phyloP scores from a whole-genome alignment of 2,113 vertebrate species.

The Vulpes vulpes region DNA sequence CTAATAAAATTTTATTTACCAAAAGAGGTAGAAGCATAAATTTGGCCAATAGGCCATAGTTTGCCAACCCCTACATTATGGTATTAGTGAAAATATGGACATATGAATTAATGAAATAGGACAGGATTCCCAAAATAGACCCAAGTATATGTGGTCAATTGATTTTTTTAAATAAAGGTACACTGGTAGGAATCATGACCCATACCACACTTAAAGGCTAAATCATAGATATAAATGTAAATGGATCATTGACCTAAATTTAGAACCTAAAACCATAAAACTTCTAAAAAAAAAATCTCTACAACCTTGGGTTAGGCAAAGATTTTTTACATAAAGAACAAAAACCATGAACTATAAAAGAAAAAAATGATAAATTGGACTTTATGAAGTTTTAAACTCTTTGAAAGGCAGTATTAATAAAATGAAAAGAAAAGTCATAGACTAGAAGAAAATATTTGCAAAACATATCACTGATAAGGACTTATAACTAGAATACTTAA shows the following conservation, averaged over 20 bases:
- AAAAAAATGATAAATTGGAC: neutral
- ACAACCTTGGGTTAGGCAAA: neutral
- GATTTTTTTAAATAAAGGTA: conserved; percentile 18
- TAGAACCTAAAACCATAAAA: conserved; percentile 26
- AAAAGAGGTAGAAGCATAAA: neutral
- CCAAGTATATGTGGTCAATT: neutral
- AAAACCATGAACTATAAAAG: conserved; percentile 2
- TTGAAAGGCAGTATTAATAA: conserved; percentile 20
- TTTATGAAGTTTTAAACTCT: conserved; percentile 24
- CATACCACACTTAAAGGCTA: neutral
- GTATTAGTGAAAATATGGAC: neutral
- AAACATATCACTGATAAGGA: neutral
- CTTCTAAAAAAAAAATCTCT: neutral
- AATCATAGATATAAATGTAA: neutral
- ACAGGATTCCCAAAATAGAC: conserved; percentile 23
- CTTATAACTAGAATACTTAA: neutral
- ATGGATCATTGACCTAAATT: conserved; percentile 44
- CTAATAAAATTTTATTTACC: neutral
- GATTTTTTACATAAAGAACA: conserved; percentile 50
- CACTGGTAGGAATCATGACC: neutral
- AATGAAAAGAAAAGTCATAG: conserved; percentile 3
- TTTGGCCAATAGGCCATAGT: neutral
- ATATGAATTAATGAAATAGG: neutral
- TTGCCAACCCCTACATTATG: neutral
- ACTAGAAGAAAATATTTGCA: neutral